Conservation (phyloP, 2,888 invertebrate species). For the Coronaproctus castanopsis region DNA sequence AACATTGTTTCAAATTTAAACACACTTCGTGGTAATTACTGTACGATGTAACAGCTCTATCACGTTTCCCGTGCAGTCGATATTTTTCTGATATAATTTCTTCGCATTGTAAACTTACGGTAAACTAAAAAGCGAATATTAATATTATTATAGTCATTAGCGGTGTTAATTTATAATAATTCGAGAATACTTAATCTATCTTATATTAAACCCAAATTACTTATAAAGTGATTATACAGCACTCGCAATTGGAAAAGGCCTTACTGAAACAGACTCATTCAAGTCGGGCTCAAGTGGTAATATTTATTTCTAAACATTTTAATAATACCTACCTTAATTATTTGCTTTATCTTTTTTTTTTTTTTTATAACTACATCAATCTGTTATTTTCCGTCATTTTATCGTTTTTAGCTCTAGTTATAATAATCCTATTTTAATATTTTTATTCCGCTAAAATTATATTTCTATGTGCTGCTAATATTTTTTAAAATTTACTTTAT, state of each 20-base stretch:
- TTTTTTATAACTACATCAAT: no score
- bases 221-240: not conserved
- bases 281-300: no score
- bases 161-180: not conserved
- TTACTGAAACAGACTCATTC: no score
- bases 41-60: slow-evolving; percentile 40
- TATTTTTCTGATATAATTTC: slow-evolving; percentile 41
- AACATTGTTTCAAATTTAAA: slow-evolving; percentile 65
- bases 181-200: not conserved
- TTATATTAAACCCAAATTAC: not conserved
- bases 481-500: no score
- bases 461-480: no score
- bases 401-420: no score
- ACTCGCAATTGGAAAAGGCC: no score
- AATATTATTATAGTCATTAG: not conserved
- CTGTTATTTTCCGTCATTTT: no score
- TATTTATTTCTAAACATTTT: not conserved
- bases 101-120: slow-evolving; percentile 89
- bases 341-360: no score
- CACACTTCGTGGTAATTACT: slow-evolving; percentile 86
- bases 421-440: no score
- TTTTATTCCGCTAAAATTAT: no score
- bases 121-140: slow-evolving; percentile 31
- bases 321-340: no score
- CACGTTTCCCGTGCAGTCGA: slow-evolving; percentile 28